Base-by-base conservation (phyloP, 2,113 vertebrate species). In the Hepsetus odoe region DNA sequence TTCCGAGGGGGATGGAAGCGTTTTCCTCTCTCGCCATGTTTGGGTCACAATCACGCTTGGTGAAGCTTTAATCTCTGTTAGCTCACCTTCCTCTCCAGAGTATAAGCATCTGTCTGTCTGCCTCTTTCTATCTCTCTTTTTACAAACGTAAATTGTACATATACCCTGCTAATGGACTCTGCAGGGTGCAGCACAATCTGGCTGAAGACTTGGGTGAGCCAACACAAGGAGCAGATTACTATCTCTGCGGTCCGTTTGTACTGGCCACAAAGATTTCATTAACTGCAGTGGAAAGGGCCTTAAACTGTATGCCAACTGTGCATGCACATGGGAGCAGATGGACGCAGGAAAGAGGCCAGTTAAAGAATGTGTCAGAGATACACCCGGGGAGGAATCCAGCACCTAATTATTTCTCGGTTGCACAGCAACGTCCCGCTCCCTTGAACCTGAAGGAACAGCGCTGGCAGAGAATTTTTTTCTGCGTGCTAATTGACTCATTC, bases 41-140 rank as follows among this genome's bases (percentile, higher is more conserved):
- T 35, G n/a, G 80, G 83, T 82, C 80, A 85, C 80, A 85, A 82
- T 85, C 77, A 80, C 56, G 74, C 77, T 53, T 30, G n/a, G 65
- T 55, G 74, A 76, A 24, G 74, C 71, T 80, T 85, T 82, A 77
- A 82, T 74, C 83, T 70, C 28, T 44, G 61, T 77, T 77, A 69
- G 76, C 77, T 79, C 67, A 68, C 68, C 70, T 46, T 81, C 64
- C 72, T 70, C 76, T 76, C 64, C 42, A 28, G 13, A 46, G 58
- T 42, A 65, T 58, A 22, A 67, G 64, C 67, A 73, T 44, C 53
- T 13, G 44, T 75, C 72, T 75, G 51, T 70, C 72, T 75, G 51
- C 65, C 32, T 33, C 4, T 59, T 8, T 32, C n/a, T 28, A 4
- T 8, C 11, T 16, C 42, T 44, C 42, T 44, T 14, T 16, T 8